Evolutionary conservation across 1,140 invertebrate genomes (phyloP).

Genomic region (Lethrus apterus): DNA sequence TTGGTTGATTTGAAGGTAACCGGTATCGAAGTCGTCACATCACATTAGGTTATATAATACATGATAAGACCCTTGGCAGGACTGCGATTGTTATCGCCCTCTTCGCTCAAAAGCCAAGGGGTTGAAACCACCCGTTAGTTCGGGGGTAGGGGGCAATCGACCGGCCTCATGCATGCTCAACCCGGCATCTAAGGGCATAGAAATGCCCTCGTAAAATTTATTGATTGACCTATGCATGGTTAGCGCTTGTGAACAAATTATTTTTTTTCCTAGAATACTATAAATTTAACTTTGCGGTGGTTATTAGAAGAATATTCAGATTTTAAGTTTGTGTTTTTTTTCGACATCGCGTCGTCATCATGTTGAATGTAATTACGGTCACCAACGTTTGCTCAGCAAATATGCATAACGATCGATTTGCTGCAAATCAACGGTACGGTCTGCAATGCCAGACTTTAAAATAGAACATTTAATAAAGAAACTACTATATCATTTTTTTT

Average conservation of each 20-base stretch:
- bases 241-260: slow-evolving; percentile 22
- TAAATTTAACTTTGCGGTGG: not conserved
- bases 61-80: slow-evolving; percentile 28
- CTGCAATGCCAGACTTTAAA: not conserved
- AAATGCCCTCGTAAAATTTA: slow-evolving; percentile 30
- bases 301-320: not conserved
- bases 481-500: not conserved
- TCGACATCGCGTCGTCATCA: not conserved
- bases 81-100: slow-evolving; percentile 28
- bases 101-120: slow-evolving; percentile 25
- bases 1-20: slow-evolving; percentile 21
- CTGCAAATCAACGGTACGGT: not conserved
- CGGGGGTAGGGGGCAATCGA: slow-evolving; percentile 21
- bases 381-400: not conserved
- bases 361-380: not conserved
- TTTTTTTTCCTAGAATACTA: slow-evolving; percentile 18
- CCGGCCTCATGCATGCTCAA: slow-evolving; percentile 27
- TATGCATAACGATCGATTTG: not conserved
- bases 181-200: slow-evolving; percentile 25
- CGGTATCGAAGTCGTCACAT: slow-evolving; percentile 26
- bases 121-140: slow-evolving; percentile 6
- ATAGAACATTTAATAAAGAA: not conserved
- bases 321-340: not conserved
- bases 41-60: slow-evolving; percentile 28
- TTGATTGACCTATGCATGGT: slow-evolving; percentile 27